Percentiles rank a stretch among this genome's conserved stretches.
These are phyloP conservation scores for Ferrisia virgata DNA, from an alignment of 2,888 invertebrate genomes.

Conservation along the genomic window DNA sequence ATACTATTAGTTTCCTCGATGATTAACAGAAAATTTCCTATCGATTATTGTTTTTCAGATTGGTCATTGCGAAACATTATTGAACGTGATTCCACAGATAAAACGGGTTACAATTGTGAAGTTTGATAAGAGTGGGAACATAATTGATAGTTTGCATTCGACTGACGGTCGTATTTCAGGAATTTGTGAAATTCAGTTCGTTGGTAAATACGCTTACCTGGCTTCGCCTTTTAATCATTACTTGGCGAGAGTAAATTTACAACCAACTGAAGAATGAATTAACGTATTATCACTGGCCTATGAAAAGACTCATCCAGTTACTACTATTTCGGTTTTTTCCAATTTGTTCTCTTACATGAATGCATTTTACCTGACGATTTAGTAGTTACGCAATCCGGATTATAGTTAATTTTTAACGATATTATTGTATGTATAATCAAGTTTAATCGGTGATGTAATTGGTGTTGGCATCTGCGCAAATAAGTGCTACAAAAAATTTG, in stretches of 20 bases:
- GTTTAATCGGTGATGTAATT: too few relatives aligned
- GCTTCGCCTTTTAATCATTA: slow-evolving; percentile 69
- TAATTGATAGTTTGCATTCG: slow-evolving; percentile 59
- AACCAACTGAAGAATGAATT: neutral
- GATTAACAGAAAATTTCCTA: slow-evolving; percentile 24
- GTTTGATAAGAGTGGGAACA: slow-evolving; percentile 67
- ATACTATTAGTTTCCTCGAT: too few relatives aligned
- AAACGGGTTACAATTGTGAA: slow-evolving; percentile 62
- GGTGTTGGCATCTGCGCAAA: too few relatives aligned
- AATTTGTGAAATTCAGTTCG: slow-evolving; percentile 67
- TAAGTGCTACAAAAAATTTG: too few relatives aligned
- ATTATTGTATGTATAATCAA: too few relatives aligned
- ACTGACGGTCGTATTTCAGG: slow-evolving; percentile 58
- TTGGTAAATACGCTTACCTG: slow-evolving; percentile 63
- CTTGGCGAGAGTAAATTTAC: slow-evolving; percentile 59
- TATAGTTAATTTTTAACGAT: too few relatives aligned
- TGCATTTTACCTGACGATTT: too few relatives aligned
- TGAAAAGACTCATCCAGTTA: neutral
- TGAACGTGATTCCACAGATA: slow-evolving; percentile 53
- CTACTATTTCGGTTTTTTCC: too few relatives aligned
- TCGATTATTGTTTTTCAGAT: slow-evolving; percentile 56
- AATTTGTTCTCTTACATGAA: too few relatives aligned
- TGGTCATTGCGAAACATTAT: slow-evolving; percentile 62
- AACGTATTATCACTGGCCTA: neutral
- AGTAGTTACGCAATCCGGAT: too few relatives aligned